These are phyloP conservation scores for Synergus gifuensis DNA, from an alignment of 2,888 invertebrate genomes.

Conservation along the genomic window DNA sequence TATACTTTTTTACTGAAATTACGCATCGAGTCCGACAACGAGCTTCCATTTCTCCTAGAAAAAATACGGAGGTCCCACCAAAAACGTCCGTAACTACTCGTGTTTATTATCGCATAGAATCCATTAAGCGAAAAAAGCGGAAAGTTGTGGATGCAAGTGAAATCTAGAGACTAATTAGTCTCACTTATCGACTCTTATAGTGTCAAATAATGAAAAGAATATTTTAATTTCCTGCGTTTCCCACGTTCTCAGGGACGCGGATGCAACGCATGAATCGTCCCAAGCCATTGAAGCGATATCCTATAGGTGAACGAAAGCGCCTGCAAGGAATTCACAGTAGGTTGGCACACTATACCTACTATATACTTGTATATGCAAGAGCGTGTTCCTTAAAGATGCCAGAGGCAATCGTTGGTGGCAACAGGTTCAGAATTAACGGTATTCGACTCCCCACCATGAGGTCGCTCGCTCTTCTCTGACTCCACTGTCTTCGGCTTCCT, in stretches of 20 bases:
- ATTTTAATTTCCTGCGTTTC: constrained; percentile 5
- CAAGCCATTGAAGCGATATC: constrained; percentile 33
- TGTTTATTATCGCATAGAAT: no score
- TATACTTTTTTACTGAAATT: neutral
- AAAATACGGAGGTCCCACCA: no score
- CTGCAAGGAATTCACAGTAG: constrained; percentile 46
- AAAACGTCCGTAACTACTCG: no score
- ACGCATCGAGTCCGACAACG: neutral
- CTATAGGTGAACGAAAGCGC: constrained; percentile 44
- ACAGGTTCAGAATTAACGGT: constrained; percentile 71
- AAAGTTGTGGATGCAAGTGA: neutral
- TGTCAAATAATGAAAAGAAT: constrained; percentile 8
- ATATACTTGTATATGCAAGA: neutral
- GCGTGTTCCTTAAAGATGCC: constrained; percentile 5
- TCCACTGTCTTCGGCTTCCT: constrained; percentile 65
- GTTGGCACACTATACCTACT: constrained; percentile 49
- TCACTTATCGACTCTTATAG: neutral
- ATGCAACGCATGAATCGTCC: constrained; percentile 37
- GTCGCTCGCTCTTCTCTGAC: constrained; percentile 54
- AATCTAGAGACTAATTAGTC: neutral
- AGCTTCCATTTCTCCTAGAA: no score
- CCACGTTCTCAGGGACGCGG: constrained; percentile 14
- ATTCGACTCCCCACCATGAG: constrained; percentile 61
- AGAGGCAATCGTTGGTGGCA: constrained; percentile 54
- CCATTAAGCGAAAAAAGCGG: neutral